phyloP scores from a whole-genome alignment of 2,888 invertebrate species.

The Seira sanloemensis region DNA sequence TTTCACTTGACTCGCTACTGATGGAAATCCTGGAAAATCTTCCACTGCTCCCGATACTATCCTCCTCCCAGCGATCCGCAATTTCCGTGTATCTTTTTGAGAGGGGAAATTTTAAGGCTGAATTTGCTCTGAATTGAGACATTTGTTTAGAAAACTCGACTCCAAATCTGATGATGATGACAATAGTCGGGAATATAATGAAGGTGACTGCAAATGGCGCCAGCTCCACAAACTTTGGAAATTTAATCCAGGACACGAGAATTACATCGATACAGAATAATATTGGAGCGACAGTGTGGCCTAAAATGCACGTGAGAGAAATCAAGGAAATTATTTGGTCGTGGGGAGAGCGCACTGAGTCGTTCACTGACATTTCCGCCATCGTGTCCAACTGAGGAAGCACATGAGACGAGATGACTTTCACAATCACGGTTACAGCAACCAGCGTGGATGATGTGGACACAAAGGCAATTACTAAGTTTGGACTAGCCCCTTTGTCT shows the following conservation, averaged over 20 bases:
- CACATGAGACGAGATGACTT: slow-evolving; percentile 49
- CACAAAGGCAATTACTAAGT: slow-evolving; percentile 54
- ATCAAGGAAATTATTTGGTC: slow-evolving; percentile 60
- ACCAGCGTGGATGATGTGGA: slow-evolving; percentile 56
- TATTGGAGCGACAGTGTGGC: slow-evolving; percentile 48
- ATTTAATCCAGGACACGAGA: slow-evolving; percentile 65
- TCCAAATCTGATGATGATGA: slow-evolving; percentile 51
- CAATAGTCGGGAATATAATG: slow-evolving; percentile 52
- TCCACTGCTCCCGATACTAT: slow-evolving; percentile 13
- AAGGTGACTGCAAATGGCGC: slow-evolving; percentile 59
- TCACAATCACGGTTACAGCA: slow-evolving; percentile 52
- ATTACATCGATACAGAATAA: slow-evolving; percentile 65
- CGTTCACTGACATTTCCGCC: slow-evolving; percentile 33
- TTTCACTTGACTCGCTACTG: slow-evolving; percentile 32
- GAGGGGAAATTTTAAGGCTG: slow-evolving; percentile 24
- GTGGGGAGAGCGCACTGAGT: slow-evolving; percentile 53
- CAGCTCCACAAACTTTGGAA: slow-evolving; percentile 34
- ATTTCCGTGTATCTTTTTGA: slow-evolving; percentile 64
- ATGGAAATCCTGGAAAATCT: no score
- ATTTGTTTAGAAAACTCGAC: slow-evolving; percentile 44
- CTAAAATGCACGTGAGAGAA: slow-evolving; percentile 52
- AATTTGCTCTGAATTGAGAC: slow-evolving; percentile 19
- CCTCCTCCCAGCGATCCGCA: slow-evolving; percentile 62
- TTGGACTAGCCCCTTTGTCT: slow-evolving; percentile 27
- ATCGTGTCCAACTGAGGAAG: slow-evolving; percentile 59